A percentile compares a stretch with the other conserved stretches of the same genome.
Conservation (phyloP, 37 sponge, comb jelly and placozoan genomes). For the Bolinopsis microptera region DNA sequence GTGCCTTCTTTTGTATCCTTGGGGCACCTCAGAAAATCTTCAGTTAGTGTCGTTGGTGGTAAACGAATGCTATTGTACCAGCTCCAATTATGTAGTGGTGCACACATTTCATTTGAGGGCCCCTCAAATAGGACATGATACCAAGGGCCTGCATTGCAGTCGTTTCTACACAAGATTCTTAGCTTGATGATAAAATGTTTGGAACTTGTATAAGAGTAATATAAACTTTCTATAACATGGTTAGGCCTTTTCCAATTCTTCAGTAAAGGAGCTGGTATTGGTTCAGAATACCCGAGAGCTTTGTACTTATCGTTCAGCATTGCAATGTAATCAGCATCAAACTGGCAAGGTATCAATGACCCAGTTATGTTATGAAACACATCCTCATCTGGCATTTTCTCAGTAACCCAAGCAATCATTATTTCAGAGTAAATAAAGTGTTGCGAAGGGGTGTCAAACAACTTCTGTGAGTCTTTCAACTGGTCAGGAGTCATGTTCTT, state of each 20-base stretch:
- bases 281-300: not conserved
- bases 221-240: not conserved
- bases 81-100: not conserved
- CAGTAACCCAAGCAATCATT: not conserved
- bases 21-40: not conserved
- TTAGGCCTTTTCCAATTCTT: not conserved
- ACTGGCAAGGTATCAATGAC: not conserved
- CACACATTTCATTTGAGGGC: not conserved
- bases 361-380: not conserved
- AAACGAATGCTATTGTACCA: not conserved
- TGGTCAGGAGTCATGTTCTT: not conserved
- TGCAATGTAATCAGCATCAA: not conserved
- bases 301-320: not conserved
- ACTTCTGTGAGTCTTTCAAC: not conserved
- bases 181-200: not conserved
- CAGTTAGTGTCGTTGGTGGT: not conserved
- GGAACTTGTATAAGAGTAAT: too few species aligned
- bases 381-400: not conserved
- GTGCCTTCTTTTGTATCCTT: not conserved
- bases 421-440: constrained; percentile 21
- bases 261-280: not conserved
- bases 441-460: not conserved
- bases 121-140: not conserved
- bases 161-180: not conserved
- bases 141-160: not conserved